Evolutionary conservation across 2,113 vertebrate species (phyloP).

Genomic region (Forbesichthys agassizii): DNA sequence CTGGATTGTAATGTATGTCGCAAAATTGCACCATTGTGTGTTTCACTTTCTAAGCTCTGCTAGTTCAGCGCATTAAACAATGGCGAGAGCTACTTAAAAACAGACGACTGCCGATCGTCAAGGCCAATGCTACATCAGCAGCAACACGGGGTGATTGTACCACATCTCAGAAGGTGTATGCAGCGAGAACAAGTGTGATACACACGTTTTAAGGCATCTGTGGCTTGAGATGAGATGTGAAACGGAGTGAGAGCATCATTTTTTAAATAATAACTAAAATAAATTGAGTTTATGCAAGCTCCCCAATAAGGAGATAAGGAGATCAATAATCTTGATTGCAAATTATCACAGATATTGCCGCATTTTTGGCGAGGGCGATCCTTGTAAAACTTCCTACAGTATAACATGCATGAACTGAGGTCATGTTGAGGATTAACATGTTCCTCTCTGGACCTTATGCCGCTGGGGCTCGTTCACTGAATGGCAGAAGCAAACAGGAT

Average conservation of each 20-base stretch:
- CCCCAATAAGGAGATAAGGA: slow-evolving; percentile 8
- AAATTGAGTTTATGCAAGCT: slow-evolving; percentile 26
- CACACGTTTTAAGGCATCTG: slow-evolving; percentile 52
- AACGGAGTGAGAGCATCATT: slow-evolving; percentile 7
- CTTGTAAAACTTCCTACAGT: too few relatives aligned
- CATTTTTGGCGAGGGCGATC: too few relatives aligned
- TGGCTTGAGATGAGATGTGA: slow-evolving; percentile 31
- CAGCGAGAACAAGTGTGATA: slow-evolving; percentile 27
- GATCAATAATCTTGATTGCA: background rate
- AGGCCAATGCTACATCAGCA: slow-evolving; percentile 18
- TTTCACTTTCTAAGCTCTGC: background rate
- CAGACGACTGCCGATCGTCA: slow-evolving; percentile 43
- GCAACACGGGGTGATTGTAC: too few relatives aligned
- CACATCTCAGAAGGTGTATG: slow-evolving; percentile 56
- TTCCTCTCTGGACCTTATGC: background rate
- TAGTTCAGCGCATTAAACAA: background rate
- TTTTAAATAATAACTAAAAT: slow-evolving; percentile 15
- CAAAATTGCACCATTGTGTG: slow-evolving; percentile 3
- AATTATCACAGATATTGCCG: too few relatives aligned
- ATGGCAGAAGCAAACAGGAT: slow-evolving; percentile 29
- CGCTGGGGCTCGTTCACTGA: slow-evolving; percentile 37
- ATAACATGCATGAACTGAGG: too few relatives aligned
- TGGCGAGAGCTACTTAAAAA: background rate
- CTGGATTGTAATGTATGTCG: slow-evolving; percentile 8
- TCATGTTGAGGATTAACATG: too few relatives aligned